A percentile compares a stretch with the other conserved stretches of the same genome.
phyloP scores from a whole-genome alignment of 2,888 invertebrate species.

The Drosophila lacicola region DNA sequence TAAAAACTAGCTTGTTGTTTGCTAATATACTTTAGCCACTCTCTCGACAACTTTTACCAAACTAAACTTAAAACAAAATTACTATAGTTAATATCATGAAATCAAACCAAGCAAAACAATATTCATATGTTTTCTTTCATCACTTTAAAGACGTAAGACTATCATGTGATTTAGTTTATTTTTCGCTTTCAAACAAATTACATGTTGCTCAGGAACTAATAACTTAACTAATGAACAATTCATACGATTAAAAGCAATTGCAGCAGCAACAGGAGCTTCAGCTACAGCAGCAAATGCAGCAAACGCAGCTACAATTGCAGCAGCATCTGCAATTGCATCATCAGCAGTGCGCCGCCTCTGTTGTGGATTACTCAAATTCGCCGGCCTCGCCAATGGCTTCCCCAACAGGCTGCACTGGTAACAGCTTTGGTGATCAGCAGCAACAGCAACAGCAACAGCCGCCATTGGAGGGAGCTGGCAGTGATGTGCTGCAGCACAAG shows the following conservation, averaged over 20 bases:
- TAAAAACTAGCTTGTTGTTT: too few species aligned
- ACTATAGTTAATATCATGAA: too few species aligned
- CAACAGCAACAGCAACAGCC: slow-evolving; percentile 35
- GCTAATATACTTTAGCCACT: not conserved
- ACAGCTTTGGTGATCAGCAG: slow-evolving; percentile 53
- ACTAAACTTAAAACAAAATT: too few species aligned
- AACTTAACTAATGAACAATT: not conserved
- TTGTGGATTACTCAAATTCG: slow-evolving; percentile 79
- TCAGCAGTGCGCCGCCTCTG: slow-evolving; percentile 39
- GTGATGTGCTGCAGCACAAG: slow-evolving; percentile 59
- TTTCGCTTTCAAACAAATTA: slow-evolving; percentile 7
- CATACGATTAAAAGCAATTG: slow-evolving; percentile 20
- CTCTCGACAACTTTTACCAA: not conserved
- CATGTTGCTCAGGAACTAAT: not conserved
- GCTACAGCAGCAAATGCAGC: slow-evolving; percentile 63
- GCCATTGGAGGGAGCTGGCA: slow-evolving; percentile 35
- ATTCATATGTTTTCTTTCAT: not conserved
- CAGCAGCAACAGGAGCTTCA: slow-evolving; percentile 57
- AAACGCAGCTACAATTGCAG: slow-evolving; percentile 80
- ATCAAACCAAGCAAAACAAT: not conserved
- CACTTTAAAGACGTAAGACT: not conserved
- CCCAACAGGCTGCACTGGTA: slow-evolving; percentile 68
- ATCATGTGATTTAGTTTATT: slow-evolving; percentile 4
- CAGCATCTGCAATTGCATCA: slow-evolving; percentile 71
- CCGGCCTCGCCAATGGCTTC: slow-evolving; percentile 82